Percentiles rank a stretch among this genome's conserved stretches.
These are phyloP conservation scores for Latrodectus hesperus DNA, from an alignment of 2,888 invertebrate genomes.

Conservation along the genomic window DNA sequence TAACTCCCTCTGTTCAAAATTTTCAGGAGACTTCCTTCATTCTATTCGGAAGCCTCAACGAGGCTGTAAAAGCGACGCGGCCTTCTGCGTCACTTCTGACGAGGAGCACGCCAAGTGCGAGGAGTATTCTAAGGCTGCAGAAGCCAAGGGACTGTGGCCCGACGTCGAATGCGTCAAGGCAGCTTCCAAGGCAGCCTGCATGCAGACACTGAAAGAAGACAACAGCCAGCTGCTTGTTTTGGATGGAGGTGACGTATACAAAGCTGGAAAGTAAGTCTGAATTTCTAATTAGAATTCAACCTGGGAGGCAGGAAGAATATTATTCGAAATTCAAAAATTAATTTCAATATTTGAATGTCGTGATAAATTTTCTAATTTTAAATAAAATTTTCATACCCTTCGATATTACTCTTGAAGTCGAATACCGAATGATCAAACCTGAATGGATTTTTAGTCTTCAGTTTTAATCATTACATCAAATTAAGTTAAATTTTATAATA, in stretches of 20 bases:
- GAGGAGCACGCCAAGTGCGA: slow-evolving; percentile 85
- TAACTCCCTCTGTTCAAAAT: not conserved
- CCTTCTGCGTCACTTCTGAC: slow-evolving; percentile 82
- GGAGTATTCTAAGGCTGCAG: slow-evolving; percentile 82
- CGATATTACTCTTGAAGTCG: no score
- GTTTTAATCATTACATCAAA: no score
- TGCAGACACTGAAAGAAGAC: slow-evolving; percentile 81
- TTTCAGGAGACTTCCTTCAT: slow-evolving; percentile 74
- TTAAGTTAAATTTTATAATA: no score
- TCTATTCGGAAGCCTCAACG: slow-evolving; percentile 73
- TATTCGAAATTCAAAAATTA: no score
- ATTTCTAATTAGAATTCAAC: not conserved
- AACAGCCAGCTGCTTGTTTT: slow-evolving; percentile 84
- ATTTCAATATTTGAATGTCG: no score
- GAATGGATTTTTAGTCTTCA: no score
- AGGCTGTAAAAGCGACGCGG: slow-evolving; percentile 72
- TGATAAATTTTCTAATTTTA: no score
- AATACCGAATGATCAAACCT: no score
- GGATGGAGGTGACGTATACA: slow-evolving; percentile 83
- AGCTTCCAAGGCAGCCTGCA: slow-evolving; percentile 81
- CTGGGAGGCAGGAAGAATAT: no score
- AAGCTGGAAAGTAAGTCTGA: slow-evolving; percentile 80
- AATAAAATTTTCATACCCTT: no score
- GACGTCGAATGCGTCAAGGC: slow-evolving; percentile 85
- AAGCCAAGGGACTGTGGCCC: slow-evolving; percentile 86